Evolutionary conservation across 2,888 invertebrate species (phyloP).

Genomic region (Acanthosepion pharaonis): DNA sequence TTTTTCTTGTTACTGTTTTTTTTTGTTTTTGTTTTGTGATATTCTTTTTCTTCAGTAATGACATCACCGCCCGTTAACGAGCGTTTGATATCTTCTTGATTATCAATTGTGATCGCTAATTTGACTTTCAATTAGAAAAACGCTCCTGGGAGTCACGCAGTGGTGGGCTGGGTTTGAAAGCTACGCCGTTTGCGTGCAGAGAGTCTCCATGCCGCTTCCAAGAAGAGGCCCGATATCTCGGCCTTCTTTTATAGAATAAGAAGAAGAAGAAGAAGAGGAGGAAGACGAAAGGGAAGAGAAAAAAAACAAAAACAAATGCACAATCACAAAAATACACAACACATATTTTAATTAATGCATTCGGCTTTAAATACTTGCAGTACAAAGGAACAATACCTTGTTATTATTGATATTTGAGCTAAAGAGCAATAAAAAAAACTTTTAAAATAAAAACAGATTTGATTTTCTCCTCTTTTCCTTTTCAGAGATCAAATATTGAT

Average conservation of each 20-base stretch:
- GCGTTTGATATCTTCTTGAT: slow-evolving; percentile 9
- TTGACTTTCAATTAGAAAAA: slow-evolving; percentile 9
- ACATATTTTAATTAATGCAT: neutral
- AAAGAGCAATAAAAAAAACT: neutral
- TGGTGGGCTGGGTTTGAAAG: too few species aligned
- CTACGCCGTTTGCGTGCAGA: too few species aligned
- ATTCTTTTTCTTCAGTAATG: neutral
- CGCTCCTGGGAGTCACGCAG: neutral
- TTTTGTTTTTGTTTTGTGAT: neutral
- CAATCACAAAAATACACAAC: neutral
- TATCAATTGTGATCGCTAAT: slow-evolving; percentile 33
- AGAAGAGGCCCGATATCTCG: too few species aligned
- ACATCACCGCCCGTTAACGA: neutral
- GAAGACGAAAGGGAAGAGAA: neutral
- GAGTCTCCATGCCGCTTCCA: too few species aligned
- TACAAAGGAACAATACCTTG: neutral
- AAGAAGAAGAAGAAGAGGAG: neutral
- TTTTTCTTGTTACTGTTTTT: too few species aligned
- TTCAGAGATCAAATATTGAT: too few species aligned
- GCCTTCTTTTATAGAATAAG: too few species aligned
- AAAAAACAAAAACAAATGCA: neutral
- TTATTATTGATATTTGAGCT: neutral
- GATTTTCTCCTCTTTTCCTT: too few species aligned
- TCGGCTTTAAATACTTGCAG: neutral
- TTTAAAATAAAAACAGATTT: too few species aligned